Evolutionary conservation across 2,113 vertebrate genomes (phyloP), one percentile per base, ranked within the genome.

Genomic region (Phrynocephalus versicolor): DNA sequence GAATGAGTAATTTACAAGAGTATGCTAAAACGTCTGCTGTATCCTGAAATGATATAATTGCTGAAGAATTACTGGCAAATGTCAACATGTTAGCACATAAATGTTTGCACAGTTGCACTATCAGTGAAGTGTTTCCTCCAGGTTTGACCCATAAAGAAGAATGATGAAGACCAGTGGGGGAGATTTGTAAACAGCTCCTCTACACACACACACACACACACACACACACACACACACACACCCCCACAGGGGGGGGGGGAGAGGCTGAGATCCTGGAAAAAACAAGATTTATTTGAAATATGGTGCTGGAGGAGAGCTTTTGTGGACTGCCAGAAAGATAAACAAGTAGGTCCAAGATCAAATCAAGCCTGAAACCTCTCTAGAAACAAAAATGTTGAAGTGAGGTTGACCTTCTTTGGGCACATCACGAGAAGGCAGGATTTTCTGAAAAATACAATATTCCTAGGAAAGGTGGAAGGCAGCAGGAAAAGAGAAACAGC

Each of bases 11-110:
- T 75, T 75, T 71, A 76, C 71, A 75, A 87, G 73, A 64, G 79
- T 58, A 81, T 75, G 71, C 79, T 81, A 82, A 82, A 72, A 82
- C 27, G 64, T 33, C 62, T 35, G 72, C 51, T 45, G 27, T 57
- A 60, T 70, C 73, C 79, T 82, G 51, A 82, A 76, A 85, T 51
- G 78, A 51, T 73, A 80, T 39, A 64, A 79, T 45, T 72, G 33
- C 67, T 84, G 84, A 80, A 75, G 87, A 87, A 86, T 65, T 82
- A 25, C 45, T 70, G 69, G 65, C 82, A 25, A 81, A 92, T 90
- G 86, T 87, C 83, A 37, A 72, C 81, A 6, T 35, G 21, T 87
- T 89, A 79, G 58, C 33, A 67, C 72, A 79, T 57, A 83, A 88
- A 89, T 57, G 35, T 35, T 73, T 70, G 41, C 33, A 1, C 86